A percentile compares a stretch with the other conserved stretches of the same genome.
Evolutionary conservation across 2,797 vertebrate species (phyloP).

Genomic region (Gambusia yucatana): DNA sequence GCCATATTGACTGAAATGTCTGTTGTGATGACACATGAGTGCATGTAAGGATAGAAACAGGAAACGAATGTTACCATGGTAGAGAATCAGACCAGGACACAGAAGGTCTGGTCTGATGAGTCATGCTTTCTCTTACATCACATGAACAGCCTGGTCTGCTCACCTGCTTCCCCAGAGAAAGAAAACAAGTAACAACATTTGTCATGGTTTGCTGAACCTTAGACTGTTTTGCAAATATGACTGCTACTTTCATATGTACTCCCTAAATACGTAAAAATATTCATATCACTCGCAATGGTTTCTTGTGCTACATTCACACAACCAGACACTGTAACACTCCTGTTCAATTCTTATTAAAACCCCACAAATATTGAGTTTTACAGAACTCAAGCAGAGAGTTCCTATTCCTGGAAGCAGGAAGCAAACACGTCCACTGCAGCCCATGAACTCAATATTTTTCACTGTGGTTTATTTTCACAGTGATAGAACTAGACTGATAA

Average conservation of each 20-base stretch:
- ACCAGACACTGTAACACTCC: background rate
- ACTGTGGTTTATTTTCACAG: background rate
- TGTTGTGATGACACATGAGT: background rate
- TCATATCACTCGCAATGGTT: background rate
- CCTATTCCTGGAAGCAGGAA: background rate
- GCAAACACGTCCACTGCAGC: background rate
- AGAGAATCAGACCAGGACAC: background rate
- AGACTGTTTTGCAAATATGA: background rate
- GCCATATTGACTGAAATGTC: background rate
- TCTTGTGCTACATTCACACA: background rate
- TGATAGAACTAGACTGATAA: background rate
- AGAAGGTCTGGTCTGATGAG: background rate
- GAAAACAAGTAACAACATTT: background rate
- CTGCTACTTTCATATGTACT: background rate
- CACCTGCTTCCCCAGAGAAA: slow-evolving; percentile 1
- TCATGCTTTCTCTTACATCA: background rate
- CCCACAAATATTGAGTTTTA: background rate
- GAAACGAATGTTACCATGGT: background rate
- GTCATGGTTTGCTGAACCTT: background rate
- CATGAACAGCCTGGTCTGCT: background rate
- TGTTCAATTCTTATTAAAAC: background rate
- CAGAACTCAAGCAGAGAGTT: background rate
- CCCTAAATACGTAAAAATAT: background rate
- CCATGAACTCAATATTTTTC: background rate
- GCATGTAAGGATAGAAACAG: background rate